Evolutionary conservation across 2,888 invertebrate genomes (phyloP).

Genomic region (Drosophila hamatofila): DNA sequence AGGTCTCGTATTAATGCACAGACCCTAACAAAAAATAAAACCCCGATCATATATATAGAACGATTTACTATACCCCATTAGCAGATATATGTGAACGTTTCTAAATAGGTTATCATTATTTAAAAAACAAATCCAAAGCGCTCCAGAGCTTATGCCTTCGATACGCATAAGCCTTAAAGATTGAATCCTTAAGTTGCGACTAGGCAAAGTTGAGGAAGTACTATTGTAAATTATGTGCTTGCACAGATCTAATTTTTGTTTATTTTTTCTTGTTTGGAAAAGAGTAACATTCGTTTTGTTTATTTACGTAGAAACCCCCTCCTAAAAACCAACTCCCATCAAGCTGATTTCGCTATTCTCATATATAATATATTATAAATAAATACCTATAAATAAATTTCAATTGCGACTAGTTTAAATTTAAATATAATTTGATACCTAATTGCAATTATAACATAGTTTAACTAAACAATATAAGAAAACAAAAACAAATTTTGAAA

Average conservation of each 20-base stretch:
- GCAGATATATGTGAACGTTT: slow-evolving; percentile 19
- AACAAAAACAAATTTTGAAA: slow-evolving; percentile 53
- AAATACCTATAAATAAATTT: slow-evolving; percentile 27
- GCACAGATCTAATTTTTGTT: slow-evolving; percentile 22
- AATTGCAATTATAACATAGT: slow-evolving; percentile 63
- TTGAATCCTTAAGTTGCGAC: slow-evolving; percentile 42
- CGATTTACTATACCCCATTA: slow-evolving; percentile 17
- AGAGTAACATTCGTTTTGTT: slow-evolving; percentile 7
- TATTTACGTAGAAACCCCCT: background rate
- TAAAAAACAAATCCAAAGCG: slow-evolving; percentile 28
- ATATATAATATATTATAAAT: slow-evolving; percentile 15
- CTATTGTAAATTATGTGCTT: slow-evolving; percentile 36
- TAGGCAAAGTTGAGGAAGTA: slow-evolving; percentile 17
- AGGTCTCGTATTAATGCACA: slow-evolving; percentile 53
- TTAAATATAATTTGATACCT: slow-evolving; percentile 62
- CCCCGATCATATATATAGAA: slow-evolving; percentile 26
- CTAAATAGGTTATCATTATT: slow-evolving; percentile 23
- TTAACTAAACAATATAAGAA: slow-evolving; percentile 33
- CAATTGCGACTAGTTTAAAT: slow-evolving; percentile 47
- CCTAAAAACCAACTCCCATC: background rate
- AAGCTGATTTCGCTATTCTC: slow-evolving; percentile 24
- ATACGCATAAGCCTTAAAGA: slow-evolving; percentile 37
- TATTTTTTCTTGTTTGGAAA: slow-evolving; percentile 8
- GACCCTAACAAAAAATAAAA: slow-evolving; percentile 20
- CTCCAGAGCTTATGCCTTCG: slow-evolving; percentile 37